Base-by-base conservation (phyloP, 2,113 vertebrate genomes). In the Piaya cayana region DNA sequence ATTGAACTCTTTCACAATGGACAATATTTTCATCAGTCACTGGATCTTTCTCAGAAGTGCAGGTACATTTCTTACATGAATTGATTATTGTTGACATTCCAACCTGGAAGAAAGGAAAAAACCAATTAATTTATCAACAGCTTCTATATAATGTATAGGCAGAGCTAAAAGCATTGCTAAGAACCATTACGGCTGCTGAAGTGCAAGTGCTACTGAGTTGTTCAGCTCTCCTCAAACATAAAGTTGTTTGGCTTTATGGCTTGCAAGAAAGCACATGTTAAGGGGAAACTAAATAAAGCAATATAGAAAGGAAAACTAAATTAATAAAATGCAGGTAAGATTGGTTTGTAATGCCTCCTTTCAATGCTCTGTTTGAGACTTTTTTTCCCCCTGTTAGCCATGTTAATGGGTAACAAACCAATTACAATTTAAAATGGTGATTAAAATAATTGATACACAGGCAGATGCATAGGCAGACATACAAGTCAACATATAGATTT, bases 1-100 rank as follows among this genome's bases (percentile, higher is more conserved):
- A 99, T 3, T 59, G 9, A 4, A 96, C 5, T 30, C 86, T 32
- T 32, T 63, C 50, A 79, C 99, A 99, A 3, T 15, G 42, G 39
- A 98, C 83, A 0, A 27, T 9, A 36, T 97, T 79, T 22, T 95
- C 82, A 1, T 85, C 30, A 32, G 97, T 96, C 6, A 15, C 34
- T 29, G 96, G 83, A 91, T 98, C 93, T 50, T 87, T 68, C 11
- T 15, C 16, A 4, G 80, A n/a, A 37, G 93, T 91, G 94, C 99
- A 99, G 60, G 79, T 95, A 88, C 99, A 99, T 0, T 95, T 95
- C 59, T 92, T n/a, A 62, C 96, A 97, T 13, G 95, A 29, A 8
- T 92, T 1, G 0, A 34, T 91, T 36, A 92, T 19, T 64, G 27
- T n/a, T 26, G 86, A 60, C 5, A 2, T 82, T 49, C 85, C 86